Base-by-base conservation (phyloP, 2,888 invertebrate species). In the Tetanocera ferruginea region DNA sequence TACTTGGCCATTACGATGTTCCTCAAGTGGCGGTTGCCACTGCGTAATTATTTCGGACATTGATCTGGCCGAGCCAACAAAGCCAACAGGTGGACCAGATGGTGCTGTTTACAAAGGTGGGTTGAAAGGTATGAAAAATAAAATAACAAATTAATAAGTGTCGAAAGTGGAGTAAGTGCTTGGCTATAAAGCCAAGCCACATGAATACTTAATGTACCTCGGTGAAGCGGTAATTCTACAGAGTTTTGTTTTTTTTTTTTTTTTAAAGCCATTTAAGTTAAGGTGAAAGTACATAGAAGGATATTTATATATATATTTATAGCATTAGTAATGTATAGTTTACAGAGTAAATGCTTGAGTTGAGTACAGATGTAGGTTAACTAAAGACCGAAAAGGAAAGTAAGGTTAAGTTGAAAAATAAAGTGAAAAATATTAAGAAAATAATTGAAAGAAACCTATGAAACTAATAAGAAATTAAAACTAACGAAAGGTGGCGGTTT, bases 41-140 rank as follows among this genome's bases (percentile, higher is more conserved):
- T 98, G 98, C 0, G 98, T 96, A 85, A 98, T 97, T 79, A 99
- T 98, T 90, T 98, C 97, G 0, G 97, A 96, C 14, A 97, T 95
- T 17, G 98, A 97, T 79, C 98, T 92, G 0, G 98, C 97, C 0
- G 97, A 97, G 5, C 98, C 98, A 83, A 97, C 97, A 86, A 99
- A 97, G 37, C 97, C 97, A 71, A 96, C 92, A 0, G 99, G 99
- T 3, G 99, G 97, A 37, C 97, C 98, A 79, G 98, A 98, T 0
- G 99, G 99, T 70, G 98, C 98, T 98, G 90, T 55, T 11, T 37
- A 85, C 69, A 71, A 5, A 8, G 31, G 57, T 37, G 28, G 17
- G 17, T 8, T 37, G 37, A 28, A 23, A 49, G 25, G 28, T 37
- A 66, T 57, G 37, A 37, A 72, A 74, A 25, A 72, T 17, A 77